Percentiles rank a stretch among this genome's conserved stretches.
These are phyloP conservation scores for Embiotoca jacksoni DNA, from an alignment of 2,113 vertebrate genomes.

Conservation along the genomic window DNA sequence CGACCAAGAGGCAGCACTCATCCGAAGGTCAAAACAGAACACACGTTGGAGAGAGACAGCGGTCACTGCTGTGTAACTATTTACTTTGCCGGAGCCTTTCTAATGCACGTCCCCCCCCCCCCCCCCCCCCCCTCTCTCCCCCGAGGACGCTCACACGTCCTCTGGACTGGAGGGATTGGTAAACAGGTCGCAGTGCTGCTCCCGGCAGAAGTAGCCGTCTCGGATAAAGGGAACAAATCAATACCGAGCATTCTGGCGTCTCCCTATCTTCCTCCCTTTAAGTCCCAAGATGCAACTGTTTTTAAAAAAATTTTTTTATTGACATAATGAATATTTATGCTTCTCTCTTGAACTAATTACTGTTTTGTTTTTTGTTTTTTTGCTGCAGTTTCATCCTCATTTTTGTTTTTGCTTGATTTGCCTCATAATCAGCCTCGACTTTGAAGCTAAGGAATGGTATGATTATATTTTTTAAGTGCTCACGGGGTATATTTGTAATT, in stretches of 20 bases:
- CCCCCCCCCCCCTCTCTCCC: conserved; percentile 6
- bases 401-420: conserved; percentile 25
- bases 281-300: conserved; percentile 6
- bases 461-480: conserved; percentile 38
- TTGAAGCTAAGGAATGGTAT: conserved; percentile 54
- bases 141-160: conserved; percentile 47
- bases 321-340: conserved; percentile 57
- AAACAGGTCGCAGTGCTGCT: conserved; percentile 63
- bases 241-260: conserved; percentile 56
- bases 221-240: conserved; percentile 66
- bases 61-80: conserved; percentile 73
- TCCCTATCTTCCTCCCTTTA: conserved; percentile 34
- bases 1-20: conserved; percentile 31
- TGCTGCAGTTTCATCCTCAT: conserved; percentile 42
- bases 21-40: conserved; percentile 60
- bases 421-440: conserved; percentile 54
- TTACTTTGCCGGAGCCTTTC: conserved; percentile 54
- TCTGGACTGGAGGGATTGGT: conserved; percentile 50
- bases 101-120: conserved; percentile 20
- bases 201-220: conserved; percentile 49
- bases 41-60: conserved; percentile 4
- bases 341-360: conserved; percentile 33
- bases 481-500: conserved; percentile 27
- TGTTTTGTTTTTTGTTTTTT: conserved; percentile 30
- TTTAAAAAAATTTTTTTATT: conserved; percentile 20